Conservation (phyloP, 2,113 vertebrate species). For the Pseudopodoces humilis region DNA sequence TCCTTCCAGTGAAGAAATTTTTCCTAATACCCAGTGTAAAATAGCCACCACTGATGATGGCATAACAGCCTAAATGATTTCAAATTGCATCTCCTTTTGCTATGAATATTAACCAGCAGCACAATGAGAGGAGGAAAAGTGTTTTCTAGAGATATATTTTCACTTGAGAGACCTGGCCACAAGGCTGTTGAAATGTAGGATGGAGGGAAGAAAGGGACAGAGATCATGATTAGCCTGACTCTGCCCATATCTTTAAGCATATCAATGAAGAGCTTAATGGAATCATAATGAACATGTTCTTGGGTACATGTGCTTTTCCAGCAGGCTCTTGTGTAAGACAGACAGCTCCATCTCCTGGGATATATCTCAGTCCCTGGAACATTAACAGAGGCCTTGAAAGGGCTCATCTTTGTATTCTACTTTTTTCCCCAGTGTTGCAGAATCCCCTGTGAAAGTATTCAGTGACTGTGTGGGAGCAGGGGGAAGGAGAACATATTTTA, state of each 20-base stretch:
- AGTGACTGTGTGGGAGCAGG: neutral
- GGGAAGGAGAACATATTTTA: neutral
- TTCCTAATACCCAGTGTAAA: neutral
- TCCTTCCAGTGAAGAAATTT: neutral
- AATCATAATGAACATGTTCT: neutral
- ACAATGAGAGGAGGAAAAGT: neutral
- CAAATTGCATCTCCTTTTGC: neutral
- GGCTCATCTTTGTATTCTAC: neutral
- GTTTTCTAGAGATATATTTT: neutral
- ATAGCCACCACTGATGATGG: neutral
- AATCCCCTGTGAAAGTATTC: neutral
- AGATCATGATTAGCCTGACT: neutral
- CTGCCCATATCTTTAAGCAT: neutral
- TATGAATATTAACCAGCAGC: neutral
- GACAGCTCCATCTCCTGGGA: conserved; percentile 5
- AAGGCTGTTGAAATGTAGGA: neutral
- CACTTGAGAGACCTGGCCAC: neutral
- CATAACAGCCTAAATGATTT: neutral
- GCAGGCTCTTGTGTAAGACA: neutral
- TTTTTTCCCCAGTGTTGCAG: neutral
- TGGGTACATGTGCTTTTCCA: neutral
- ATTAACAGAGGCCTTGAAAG: conserved; percentile 7
- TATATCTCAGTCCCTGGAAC: neutral
- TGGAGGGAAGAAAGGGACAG: neutral
- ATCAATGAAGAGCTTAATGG: neutral